These are phyloP conservation scores for Allygus modestus DNA, from an alignment of 2,888 invertebrate genomes.

Conservation along the genomic window DNA sequence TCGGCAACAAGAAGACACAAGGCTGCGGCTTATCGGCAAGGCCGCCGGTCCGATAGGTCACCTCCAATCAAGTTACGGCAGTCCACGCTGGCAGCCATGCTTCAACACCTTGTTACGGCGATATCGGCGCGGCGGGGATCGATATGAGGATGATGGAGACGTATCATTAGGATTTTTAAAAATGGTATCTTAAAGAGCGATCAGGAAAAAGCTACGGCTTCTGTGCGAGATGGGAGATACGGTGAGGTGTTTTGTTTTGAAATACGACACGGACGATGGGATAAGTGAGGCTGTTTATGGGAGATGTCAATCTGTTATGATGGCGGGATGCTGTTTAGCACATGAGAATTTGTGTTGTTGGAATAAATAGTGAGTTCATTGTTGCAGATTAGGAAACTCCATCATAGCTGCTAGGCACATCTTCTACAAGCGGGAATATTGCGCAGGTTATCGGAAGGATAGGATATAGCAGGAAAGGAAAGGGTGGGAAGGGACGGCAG, in stretches of 20 bases:
- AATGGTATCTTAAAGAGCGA: not conserved
- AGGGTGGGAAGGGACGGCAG: no score
- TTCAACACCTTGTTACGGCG: conserved; percentile 18
- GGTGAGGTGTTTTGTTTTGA: conserved; percentile 5
- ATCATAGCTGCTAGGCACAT: no score
- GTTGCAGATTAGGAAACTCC: no score
- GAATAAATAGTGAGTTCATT: no score
- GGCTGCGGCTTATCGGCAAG: conserved; percentile 15
- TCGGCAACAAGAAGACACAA: conserved; percentile 20
- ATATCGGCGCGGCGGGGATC: not conserved
- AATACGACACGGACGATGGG: not conserved
- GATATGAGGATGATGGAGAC: not conserved
- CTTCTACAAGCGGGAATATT: no score
- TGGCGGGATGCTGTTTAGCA: no score
- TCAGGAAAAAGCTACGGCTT: not conserved
- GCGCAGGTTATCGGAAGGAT: no score
- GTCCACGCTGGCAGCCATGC: not conserved
- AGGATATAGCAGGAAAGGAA: no score
- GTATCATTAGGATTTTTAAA: conserved; percentile 8
- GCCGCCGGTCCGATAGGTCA: conserved; percentile 1
- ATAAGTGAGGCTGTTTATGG: not conserved
- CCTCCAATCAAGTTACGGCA: not conserved
- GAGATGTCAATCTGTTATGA: not conserved
- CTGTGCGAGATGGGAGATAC: conserved; percentile 7
- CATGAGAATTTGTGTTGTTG: no score